Base-by-base conservation (phyloP, 1,140 invertebrate species). In the Bombyx mandarina region DNA sequence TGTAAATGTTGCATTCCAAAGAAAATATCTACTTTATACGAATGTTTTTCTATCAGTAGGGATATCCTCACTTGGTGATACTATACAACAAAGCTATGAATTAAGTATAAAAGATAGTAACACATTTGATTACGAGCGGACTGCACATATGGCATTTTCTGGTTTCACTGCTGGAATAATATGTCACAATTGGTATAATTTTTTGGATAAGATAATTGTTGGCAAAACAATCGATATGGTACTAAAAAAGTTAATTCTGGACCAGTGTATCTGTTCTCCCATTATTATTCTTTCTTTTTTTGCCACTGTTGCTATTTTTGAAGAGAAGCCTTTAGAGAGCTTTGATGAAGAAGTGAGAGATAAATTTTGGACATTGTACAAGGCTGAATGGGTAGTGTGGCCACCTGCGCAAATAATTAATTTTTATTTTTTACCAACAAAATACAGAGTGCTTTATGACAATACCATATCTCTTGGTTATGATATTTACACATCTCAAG, bases 201-300 rank as follows among this genome's bases (percentile, higher is more conserved):
- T 82, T 22, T 77, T 96, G 55, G 94, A 96, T 70, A 83, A 82
- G 64, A 80, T 82, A 60, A 73, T 95, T 8, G 91, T 92, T 12
- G 94, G 94, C 35, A 88, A 91, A 67, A 89, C 90, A 2, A 73
- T 95, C 18, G 77, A 77, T 45, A 90, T 91, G 60, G 93, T 97
- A 6, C 57, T 93, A 1, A 96, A 95, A 77, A 98, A 98, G 89
- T 92, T 98, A 47, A 35, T 96, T 8, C 75, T 95, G 12, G 96
- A 98, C 88, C 96, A 98, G 83, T 70, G 95, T 52, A 80, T 98
- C 52, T 94, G 94, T 73, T 97, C 95, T 10, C 96, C 96, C 1
- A 72, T 97, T 10, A 92, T 92, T 58, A 95, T 97, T 52, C 77
- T 91, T 8, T 89, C 91, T 1, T 97, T 97, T 75, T 96, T 98